Evolutionary conservation across 2,888 invertebrate genomes (phyloP).

Genomic region (Sipunculus nudus): DNA sequence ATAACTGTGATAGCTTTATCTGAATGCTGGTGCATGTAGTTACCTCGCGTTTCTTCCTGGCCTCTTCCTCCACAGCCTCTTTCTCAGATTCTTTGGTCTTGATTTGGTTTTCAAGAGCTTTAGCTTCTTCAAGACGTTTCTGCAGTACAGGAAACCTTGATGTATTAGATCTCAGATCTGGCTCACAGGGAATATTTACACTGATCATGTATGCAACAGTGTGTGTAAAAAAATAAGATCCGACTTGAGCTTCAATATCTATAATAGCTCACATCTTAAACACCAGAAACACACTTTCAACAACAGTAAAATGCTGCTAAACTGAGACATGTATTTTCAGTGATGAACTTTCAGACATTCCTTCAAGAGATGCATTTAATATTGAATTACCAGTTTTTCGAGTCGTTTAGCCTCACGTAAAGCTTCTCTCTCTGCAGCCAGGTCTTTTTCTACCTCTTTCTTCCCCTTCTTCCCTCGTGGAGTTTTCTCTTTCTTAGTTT

Average conservation of each 20-base stretch:
- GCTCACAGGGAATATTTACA: not conserved
- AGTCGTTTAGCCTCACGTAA: constrained; percentile 38
- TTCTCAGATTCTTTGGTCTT: constrained; percentile 41
- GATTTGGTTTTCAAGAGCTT: constrained; percentile 48
- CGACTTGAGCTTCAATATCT: too few species aligned
- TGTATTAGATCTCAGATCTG: not conserved
- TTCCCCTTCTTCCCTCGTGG: constrained; percentile 21
- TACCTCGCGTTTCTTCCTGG: constrained; percentile 41
- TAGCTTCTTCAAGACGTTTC: constrained; percentile 47
- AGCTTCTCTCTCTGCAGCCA: constrained; percentile 43
- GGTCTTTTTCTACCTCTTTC: constrained; percentile 32
- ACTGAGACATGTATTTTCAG: too few species aligned
- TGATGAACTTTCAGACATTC: too few species aligned
- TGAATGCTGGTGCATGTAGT: too few species aligned
- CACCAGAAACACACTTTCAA: too few species aligned
- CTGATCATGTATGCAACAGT: too few species aligned
- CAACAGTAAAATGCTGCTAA: too few species aligned
- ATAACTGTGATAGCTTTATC: too few species aligned
- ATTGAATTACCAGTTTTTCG: constrained; percentile 38
- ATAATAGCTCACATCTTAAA: too few species aligned
- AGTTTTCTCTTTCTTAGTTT: not conserved
- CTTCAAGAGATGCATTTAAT: too few species aligned
- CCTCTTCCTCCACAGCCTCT: constrained; percentile 42
- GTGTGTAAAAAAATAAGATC: too few species aligned
- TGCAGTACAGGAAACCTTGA: not conserved